Evolutionary conservation across 2,888 invertebrate genomes (phyloP).

Genomic region (Cenopis cana): DNA sequence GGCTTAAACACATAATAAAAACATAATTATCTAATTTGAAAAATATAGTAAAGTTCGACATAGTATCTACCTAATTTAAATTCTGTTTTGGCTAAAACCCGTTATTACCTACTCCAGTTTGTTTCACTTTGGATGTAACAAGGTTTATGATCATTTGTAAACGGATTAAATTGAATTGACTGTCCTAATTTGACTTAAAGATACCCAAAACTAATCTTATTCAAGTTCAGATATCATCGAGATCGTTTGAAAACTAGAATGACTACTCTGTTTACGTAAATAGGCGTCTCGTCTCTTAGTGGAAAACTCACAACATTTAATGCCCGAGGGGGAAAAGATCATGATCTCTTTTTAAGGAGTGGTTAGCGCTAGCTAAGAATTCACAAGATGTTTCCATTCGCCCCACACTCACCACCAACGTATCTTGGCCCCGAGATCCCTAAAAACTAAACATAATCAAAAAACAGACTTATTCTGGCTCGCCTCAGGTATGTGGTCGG

Average conservation of each 20-base stretch:
- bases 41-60: too few species aligned
- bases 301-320: not conserved
- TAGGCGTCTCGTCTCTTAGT: not conserved
- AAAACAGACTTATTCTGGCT: not conserved
- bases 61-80: not conserved
- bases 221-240: not conserved
- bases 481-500: not conserved
- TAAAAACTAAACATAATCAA: not conserved
- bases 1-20: too few species aligned
- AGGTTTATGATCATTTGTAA: conserved; percentile 8
- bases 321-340: conserved; percentile 2
- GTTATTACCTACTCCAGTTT: not conserved
- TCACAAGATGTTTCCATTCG: not conserved
- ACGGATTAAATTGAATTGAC: not conserved
- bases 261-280: conserved; percentile 2
- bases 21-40: too few species aligned
- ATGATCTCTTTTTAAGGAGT: conserved; percentile 31
- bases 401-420: not conserved
- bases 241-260: not conserved
- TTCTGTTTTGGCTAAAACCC: conserved; percentile 23
- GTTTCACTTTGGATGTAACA: not conserved
- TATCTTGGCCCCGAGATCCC: not conserved
- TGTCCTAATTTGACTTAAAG: conserved; percentile 1
- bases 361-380: not conserved
- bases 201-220: not conserved